phyloP scores from a whole-genome alignment of 2,888 invertebrate species.

The Oligia latruncula region DNA sequence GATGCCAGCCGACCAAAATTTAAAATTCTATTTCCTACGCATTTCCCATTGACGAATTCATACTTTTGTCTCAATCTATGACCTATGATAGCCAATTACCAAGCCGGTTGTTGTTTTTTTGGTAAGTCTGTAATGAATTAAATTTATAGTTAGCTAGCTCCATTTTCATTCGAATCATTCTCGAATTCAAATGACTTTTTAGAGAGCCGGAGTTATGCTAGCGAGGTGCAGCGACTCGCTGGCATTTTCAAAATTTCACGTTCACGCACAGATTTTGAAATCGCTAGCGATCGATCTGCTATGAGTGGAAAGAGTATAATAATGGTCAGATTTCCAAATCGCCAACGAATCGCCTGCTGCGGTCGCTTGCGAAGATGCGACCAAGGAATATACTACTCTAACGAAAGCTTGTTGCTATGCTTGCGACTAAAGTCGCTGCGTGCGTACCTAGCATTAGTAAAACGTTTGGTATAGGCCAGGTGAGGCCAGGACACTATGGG shows the following conservation, averaged over 20 bases:
- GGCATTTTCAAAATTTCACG: neutral
- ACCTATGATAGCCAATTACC: neutral
- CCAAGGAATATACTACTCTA: too few species aligned
- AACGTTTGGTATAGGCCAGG: neutral
- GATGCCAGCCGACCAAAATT: neutral
- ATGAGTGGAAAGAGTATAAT: too few species aligned
- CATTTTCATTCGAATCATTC: neutral
- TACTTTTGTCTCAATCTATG: neutral
- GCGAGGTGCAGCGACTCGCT: neutral
- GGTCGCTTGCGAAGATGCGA: neutral
- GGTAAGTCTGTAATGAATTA: neutral
- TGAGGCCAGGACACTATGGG: neutral
- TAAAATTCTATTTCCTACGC: neutral
- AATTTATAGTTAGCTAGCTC: neutral
- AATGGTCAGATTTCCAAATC: neutral
- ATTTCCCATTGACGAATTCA: too few species aligned
- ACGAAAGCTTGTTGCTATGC: too few species aligned
- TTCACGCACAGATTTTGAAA: neutral
- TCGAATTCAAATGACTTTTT: too few species aligned
- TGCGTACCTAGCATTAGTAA: neutral
- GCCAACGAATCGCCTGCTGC: neutral
- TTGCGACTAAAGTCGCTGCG: neutral
- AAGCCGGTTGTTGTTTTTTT: neutral
- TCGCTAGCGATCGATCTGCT: neutral
- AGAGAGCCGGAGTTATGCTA: neutral